Base-by-base conservation (phyloP, 2,113 vertebrate genomes). In the Poecilia latipinna region DNA sequence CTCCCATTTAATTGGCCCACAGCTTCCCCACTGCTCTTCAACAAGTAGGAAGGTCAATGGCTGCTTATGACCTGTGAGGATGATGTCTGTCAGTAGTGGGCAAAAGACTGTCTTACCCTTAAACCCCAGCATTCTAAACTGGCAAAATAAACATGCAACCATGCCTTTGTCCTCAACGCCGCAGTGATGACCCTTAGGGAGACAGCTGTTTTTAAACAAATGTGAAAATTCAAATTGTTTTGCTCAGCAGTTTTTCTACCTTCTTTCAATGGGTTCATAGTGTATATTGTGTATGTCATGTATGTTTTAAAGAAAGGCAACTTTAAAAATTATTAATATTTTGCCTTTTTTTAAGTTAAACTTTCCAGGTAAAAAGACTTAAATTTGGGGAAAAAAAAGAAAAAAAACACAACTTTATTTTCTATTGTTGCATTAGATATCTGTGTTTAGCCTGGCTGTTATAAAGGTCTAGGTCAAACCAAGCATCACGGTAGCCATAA, bases 31-130 rank as follows among this genome's bases (percentile, higher is more conserved):
- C 78, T 67, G 79, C 77, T 82, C 79, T 71, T 73, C 82, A 76
- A 82, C 86, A 86, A 82, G 90, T 91, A 86, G 75, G 83, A 86
- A 83, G 92, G 91, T 94, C 87, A 88, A 85, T 89, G 84, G 88
- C 82, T 90, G 88, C 84, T 86, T 54, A 54, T 87, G 88, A 93
- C 86, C 90, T 78, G 64, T 13, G 48, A 86, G 73, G 80, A 73
- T 83, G 79, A 79, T 85, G 86, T 83, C 83, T 68, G 77, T 71
- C 74, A 80, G 65, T 48, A 13, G 12, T 62, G 80, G 80, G 74
- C 83, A 90, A 84, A 83, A 79, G 77, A 81, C 72, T 69, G 48
- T 73, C 66, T 68, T 57, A 33, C 28, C 68, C 61, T 68, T 31
- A 8, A 76, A 72, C 6, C 13, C 32, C 28, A 68, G 61, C 60